These are phyloP conservation scores for Panagrolaimus sp. DNA, from an alignment of 1,140 invertebrate genomes.

Conservation along the genomic window DNA sequence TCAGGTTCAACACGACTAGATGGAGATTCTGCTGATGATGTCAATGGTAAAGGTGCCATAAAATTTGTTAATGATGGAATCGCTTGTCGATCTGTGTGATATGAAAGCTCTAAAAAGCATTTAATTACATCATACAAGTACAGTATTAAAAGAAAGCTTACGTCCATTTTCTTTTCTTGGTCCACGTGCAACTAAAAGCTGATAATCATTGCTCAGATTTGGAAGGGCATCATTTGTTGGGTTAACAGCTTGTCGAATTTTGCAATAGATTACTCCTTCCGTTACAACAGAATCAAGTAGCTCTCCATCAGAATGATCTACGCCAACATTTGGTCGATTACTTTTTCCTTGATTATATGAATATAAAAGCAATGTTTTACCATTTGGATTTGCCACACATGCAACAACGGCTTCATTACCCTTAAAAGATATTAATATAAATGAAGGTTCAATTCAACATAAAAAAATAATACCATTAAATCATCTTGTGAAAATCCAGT, in stretches of 20 bases:
- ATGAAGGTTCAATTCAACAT: no score
- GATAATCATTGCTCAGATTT: neutral
- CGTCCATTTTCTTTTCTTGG: neutral
- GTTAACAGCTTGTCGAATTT: neutral
- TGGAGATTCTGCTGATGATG: neutral
- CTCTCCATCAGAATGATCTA: neutral
- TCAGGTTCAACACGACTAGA: neutral
- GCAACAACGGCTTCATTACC: constrained; percentile 1
- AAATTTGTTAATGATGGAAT: neutral
- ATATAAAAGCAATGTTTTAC: neutral
- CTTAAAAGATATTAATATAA: neutral
- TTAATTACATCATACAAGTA: no score
- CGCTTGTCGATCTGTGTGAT: neutral
- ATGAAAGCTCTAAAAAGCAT: neutral
- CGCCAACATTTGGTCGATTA: neutral
- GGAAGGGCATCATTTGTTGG: neutral
- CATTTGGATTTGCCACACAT: constrained; percentile 9
- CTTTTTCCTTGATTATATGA: neutral
- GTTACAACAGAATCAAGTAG: neutral
- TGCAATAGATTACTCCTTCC: neutral
- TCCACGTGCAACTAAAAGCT: neutral
- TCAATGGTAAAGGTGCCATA: neutral
- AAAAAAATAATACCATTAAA: neutral
- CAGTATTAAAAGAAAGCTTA: no score
- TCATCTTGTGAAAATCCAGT: constrained; percentile 10